A percentile compares a stretch with the other conserved stretches of the same genome.
Evolutionary conservation across 2,797 vertebrate genomes (phyloP).

Genomic region (Hemitrygon akajei): DNA sequence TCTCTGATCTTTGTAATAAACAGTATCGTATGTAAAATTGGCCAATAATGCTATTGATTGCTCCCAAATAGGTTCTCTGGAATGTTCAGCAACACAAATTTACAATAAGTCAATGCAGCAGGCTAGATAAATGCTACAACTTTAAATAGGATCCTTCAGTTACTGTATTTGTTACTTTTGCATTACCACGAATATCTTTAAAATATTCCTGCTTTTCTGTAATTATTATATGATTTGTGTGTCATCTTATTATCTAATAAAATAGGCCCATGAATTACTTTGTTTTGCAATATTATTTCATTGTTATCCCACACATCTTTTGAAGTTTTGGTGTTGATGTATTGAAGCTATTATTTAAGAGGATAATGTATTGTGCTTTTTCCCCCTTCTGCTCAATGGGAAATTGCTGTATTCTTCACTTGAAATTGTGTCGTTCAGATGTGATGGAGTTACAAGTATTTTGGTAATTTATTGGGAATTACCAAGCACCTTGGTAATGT

Average conservation of each 20-base stretch:
- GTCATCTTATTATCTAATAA: background rate
- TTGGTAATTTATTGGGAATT: too few relatives aligned
- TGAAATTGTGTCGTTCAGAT: too few relatives aligned
- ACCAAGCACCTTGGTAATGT: too few relatives aligned
- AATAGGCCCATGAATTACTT: background rate
- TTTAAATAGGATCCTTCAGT: background rate
- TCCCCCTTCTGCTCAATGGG: background rate
- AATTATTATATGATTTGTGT: background rate
- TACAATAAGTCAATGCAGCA: too few relatives aligned
- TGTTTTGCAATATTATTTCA: background rate
- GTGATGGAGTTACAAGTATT: too few relatives aligned
- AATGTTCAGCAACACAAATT: background rate
- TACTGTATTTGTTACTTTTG: background rate
- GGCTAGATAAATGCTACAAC: background rate
- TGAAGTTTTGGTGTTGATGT: background rate
- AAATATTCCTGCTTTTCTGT: background rate
- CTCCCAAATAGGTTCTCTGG: background rate
- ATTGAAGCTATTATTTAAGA: background rate
- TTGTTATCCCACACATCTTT: background rate
- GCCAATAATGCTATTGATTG: background rate
- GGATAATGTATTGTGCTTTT: background rate
- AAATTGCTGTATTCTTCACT: background rate
- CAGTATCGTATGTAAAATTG: background rate
- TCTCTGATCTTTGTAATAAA: background rate
- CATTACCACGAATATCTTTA: background rate